Evolutionary conservation across 92 coral and sea anemone species (phyloP), one percentile per base, ranked within the genome.

Genomic region (Hydrozoanthus gracilis): DNA sequence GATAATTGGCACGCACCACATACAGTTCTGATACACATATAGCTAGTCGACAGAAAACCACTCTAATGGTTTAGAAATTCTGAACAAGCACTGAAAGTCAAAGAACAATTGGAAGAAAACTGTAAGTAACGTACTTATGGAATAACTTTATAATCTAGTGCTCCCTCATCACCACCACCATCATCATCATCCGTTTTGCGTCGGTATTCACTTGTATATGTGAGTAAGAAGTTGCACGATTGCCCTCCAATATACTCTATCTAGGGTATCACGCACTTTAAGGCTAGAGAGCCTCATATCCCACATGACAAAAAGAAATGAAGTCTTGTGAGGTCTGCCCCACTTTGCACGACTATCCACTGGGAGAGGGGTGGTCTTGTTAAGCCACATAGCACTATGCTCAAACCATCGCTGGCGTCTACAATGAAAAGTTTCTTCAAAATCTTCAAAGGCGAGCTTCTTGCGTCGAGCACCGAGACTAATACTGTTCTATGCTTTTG

Each of bases 401-500:
- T 27, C 39, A 27, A 27, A 27, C 39, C 39, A 27, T 27, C 39
- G 2, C 39, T 27, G 39, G 39, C 39, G 39, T 27, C 39, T 27
- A 27, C 39, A 27, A 27, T 27, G 39, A 27, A 27, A 2, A 27
- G 39, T 2, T 27, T 27, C 39, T 27, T 27, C 0, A 0, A 27
- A 27, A 27, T 27, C 39, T 27, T 27, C 39, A 27, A 27, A 27
- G 39, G 39, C 39, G 39, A 27, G 39, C 39, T 27, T 27, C 39
- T 27, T 27, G 39, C 39, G 2, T 2, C 39, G 39, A 27, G 39
- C 39, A 27, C 39, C 39, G 39, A 58, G 16, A n/a, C 39, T 71
- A 66, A 51, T 84, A 66, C 17, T 51, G 51, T 84, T 47, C 3
- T 7, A 51, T 20, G 74, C 73, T 39, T 86, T 75, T 68, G 47